Evolutionary conservation across 2,888 invertebrate species (phyloP), one percentile per base, ranked within the genome.

Genomic region (Caenorhabditis sulstoni): DNA sequence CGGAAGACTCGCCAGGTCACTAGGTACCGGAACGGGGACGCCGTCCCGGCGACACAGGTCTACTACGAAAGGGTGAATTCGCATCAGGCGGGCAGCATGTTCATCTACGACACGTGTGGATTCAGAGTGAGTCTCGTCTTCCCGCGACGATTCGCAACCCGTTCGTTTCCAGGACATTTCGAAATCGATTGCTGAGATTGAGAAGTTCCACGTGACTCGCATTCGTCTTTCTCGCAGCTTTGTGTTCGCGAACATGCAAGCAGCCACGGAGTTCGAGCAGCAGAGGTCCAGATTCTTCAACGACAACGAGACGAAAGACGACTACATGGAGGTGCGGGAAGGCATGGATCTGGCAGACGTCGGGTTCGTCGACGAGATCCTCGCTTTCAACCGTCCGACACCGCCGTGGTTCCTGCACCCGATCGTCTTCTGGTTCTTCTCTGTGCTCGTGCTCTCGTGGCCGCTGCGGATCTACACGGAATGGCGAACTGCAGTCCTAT

Each of bases 41-140:
- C 94, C 55, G 94, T 94, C 90, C 94, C 94, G 9, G 94, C 94
- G 41, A 94, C 94, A 59, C 94, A 94, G 71, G 94, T 94, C 3
- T 95, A 94, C 91, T 95, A 95, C 91, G 95, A 95, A 89, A 91
- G 95, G 44, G 94, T 95, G 59, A 95, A 95, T 91, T 94, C 94
- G 0, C 94, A 94, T 90, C 94, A 94, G 12, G 94, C 94, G 0
- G 94, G 94, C 35, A 93, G 94, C 16, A 93, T 94, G 68, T 95
- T 95, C 89, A 94, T 94, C 67, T 94, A 94, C 90, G 93, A 94
- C 53, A 93, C 93, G 87, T 94, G 94, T 89, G 94, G 94, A 0
- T 85, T 88, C 44, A 86, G 83, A 71, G 87, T 87, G 39, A 71
- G 62, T 47, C 29, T 16, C n/a, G 45, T 22, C n/a, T 29, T 47